phyloP scores from a whole-genome alignment of 2,797 vertebrate genomes.

The Anguilla megastoma region DNA sequence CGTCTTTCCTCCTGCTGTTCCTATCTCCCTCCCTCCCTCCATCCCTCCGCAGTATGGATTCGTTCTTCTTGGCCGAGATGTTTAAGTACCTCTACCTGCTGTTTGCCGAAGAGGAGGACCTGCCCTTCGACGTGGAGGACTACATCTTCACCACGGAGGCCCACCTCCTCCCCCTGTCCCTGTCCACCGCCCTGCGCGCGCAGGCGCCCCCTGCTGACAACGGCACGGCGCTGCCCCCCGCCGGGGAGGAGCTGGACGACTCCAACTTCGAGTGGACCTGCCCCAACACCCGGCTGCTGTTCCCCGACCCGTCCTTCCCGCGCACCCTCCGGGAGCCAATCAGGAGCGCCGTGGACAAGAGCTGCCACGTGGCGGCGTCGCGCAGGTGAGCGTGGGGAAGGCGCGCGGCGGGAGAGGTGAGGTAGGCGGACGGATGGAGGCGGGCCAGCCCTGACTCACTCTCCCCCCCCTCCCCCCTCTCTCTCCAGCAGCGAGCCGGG shows the following conservation, averaged over 20 bases:
- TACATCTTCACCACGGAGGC: conserved; percentile 98
- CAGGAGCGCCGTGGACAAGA: conserved; percentile 94
- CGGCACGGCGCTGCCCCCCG: conserved; percentile 56
- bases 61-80: conserved; percentile 98
- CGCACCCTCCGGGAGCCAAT: conserved; percentile 91
- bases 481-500: conserved; percentile 67
- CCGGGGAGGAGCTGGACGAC: conserved; percentile 84
- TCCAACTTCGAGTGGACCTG: conserved; percentile 98
- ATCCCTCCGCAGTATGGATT: conserved; percentile 85
- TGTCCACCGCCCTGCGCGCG: conserved; percentile 78
- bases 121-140: conserved; percentile 94
- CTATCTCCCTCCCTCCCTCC: background rate
- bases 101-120: conserved; percentile 89
- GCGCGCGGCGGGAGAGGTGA: background rate
- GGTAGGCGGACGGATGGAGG: background rate
- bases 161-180: conserved; percentile 93
- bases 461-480: background rate
- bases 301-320: conserved; percentile 92
- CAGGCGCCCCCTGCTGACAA: conserved; percentile 54
- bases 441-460: too few species aligned
- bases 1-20: background rate
- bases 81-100: conserved; percentile 97
- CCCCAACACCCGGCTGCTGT: conserved; percentile 95
- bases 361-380: conserved; percentile 84
- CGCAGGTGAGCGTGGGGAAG: conserved; percentile 69